Conservation (phyloP, 92 coral and sea anemone species). For the Pocillopora meandrina region DNA sequence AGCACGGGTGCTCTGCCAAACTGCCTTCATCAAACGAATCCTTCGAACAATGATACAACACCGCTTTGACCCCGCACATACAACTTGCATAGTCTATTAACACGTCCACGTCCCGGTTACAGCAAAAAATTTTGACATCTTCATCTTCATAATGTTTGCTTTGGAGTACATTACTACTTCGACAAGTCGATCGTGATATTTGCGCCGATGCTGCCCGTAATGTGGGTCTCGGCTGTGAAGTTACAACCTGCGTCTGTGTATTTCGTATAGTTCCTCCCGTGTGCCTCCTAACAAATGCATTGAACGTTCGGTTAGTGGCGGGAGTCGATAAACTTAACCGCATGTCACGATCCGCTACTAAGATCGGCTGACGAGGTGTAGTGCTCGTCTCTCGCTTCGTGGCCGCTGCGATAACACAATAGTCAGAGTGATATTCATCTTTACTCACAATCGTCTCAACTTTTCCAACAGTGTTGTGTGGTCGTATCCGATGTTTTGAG, state of each 20-base stretch:
- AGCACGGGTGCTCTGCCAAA: slow-evolving; percentile 85
- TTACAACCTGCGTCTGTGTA: slow-evolving; percentile 37
- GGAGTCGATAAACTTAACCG: slow-evolving; percentile 61
- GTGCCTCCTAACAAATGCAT: slow-evolving; percentile 74
- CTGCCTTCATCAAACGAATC: slow-evolving; percentile 87
- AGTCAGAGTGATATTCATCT: slow-evolving; percentile 73
- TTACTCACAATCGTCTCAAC: slow-evolving; percentile 70
- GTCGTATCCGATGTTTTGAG: slow-evolving; percentile 79
- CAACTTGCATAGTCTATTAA: slow-evolving; percentile 88
- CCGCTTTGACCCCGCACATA: slow-evolving; percentile 93
- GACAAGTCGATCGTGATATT: slow-evolving; percentile 18
- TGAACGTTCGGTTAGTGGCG: slow-evolving; percentile 50
- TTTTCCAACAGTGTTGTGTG: slow-evolving; percentile 51
- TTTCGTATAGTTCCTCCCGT: slow-evolving; percentile 54
- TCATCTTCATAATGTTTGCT: slow-evolving; percentile 69
- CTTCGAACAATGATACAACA: slow-evolving; percentile 93
- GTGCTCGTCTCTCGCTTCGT: slow-evolving; percentile 63
- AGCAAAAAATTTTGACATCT: slow-evolving; percentile 79
- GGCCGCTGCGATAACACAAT: slow-evolving; percentile 83
- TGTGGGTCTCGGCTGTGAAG: slow-evolving; percentile 43
- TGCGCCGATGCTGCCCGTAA: slow-evolving; percentile 24
- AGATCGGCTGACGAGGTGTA: slow-evolving; percentile 51
- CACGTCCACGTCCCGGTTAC: slow-evolving; percentile 75
- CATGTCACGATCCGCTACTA: slow-evolving; percentile 68
- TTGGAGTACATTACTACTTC: slow-evolving; percentile 30